Conservation (phyloP, 2,888 invertebrate genomes). For the Microctonus brassicae region DNA sequence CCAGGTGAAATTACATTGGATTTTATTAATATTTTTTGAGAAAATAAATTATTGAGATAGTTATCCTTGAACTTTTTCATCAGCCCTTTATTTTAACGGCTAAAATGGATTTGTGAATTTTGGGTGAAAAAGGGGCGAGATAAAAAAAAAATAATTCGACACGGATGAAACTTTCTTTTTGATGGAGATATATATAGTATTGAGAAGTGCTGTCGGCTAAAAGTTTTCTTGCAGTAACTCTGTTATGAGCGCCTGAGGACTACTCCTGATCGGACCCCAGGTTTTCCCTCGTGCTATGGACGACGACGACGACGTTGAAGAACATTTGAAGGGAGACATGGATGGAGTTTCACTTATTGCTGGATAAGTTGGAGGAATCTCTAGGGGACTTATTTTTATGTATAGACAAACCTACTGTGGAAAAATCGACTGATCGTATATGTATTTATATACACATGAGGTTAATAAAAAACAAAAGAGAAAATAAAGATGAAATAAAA, state of each 20-base stretch:
- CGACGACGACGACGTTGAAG: not conserved
- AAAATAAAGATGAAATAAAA: not conserved
- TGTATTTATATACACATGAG: not conserved
- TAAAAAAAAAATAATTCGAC: not conserved
- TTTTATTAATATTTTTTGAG: not conserved
- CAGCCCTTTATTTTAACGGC: not conserved
- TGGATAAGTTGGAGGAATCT: not conserved
- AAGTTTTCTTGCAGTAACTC: slow-evolving; percentile 42
- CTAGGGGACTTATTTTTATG: not conserved
- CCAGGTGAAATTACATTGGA: no score
- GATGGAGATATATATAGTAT: not conserved
- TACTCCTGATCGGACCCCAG: slow-evolving; percentile 40
- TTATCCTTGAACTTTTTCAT: not conserved
- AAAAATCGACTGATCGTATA: not conserved
- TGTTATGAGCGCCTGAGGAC: slow-evolving; percentile 41
- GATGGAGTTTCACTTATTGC: slow-evolving; percentile 1
- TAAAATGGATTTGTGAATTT: not conserved
- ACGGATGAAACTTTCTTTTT: slow-evolving; percentile 1
- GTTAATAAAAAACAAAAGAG: no score
- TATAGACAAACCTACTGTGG: not conserved
- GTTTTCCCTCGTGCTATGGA: not conserved
- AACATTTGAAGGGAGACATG: not conserved
- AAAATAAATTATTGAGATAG: not conserved
- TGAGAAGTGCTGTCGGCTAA: slow-evolving; percentile 13
- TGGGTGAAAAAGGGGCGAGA: not conserved